A percentile compares a stretch with the other conserved stretches of the same genome.
Conservation (phyloP, 2,888 invertebrate genomes). For the Callinectes sapidus region DNA sequence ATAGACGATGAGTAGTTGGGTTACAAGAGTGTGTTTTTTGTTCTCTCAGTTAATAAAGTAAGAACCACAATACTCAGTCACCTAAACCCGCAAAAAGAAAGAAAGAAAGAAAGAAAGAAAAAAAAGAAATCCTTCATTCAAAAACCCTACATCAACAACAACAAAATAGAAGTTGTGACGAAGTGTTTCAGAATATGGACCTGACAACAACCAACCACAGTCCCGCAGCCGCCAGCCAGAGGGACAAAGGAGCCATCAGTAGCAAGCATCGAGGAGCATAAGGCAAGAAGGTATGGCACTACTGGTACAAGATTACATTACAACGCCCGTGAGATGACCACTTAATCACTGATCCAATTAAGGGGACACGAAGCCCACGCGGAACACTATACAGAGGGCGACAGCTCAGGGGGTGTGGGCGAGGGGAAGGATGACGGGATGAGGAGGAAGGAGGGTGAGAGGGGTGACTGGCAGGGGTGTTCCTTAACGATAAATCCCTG, state of each 20-base stretch:
- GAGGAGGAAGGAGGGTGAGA: neutral
- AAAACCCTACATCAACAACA: no score
- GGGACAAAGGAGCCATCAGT: neutral
- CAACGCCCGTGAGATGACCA: slow-evolving; percentile 52
- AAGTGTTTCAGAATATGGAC: no score
- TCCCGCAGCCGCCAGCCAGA: neutral
- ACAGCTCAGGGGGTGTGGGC: neutral
- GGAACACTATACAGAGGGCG: neutral
- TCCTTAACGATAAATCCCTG: neutral
- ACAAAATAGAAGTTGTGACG: no score
- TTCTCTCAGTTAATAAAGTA: no score
- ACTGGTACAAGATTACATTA: slow-evolving; percentile 48
- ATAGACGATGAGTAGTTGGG: no score
- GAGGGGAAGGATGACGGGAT: neutral
- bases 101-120: no score
- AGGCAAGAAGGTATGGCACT: neutral
- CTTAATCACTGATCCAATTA: slow-evolving; percentile 60
- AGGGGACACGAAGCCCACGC: neutral
- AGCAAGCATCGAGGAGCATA: neutral
- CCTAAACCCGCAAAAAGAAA: no score
- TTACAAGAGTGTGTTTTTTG: no score
- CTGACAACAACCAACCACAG: no score
- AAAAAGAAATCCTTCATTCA: no score
- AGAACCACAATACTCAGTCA: no score
- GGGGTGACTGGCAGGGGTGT: neutral